These are phyloP conservation scores for Acanthosepion lycidas DNA, from an alignment of 2,888 invertebrate species.

Conservation along the genomic window DNA sequence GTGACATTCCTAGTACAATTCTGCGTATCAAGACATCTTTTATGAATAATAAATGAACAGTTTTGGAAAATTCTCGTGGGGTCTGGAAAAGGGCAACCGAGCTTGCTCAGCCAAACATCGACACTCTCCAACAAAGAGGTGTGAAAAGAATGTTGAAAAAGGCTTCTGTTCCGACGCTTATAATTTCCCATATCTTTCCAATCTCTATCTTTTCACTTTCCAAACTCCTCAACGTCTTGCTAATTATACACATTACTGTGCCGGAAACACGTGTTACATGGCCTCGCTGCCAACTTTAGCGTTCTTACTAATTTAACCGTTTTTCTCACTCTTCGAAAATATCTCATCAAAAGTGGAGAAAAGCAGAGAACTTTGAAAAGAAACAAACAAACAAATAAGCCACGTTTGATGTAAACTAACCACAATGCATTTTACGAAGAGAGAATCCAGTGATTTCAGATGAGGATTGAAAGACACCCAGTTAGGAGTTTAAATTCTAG, in stretches of 20 bases:
- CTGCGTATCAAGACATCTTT: background rate
- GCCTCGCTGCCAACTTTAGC: background rate
- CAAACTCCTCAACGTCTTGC: background rate
- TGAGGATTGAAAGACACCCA: background rate
- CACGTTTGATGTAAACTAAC: background rate
- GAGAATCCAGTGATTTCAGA: background rate
- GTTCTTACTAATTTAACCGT: background rate
- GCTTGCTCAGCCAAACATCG: background rate
- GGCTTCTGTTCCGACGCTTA: background rate
- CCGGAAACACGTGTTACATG: constrained; percentile 33
- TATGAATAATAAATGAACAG: constrained; percentile 33
- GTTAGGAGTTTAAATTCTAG: background rate
- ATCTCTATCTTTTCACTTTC: background rate
- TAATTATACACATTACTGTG: constrained; percentile 12
- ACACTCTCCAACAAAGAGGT: background rate
- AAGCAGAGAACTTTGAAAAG: background rate
- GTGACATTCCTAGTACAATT: constrained; percentile 23
- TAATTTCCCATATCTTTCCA: background rate
- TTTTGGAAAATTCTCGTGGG: constrained; percentile 1
- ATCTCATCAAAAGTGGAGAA: background rate
- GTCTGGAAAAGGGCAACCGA: background rate
- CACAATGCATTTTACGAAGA: background rate
- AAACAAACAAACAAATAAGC: background rate
- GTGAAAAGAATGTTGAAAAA: constrained; percentile 33
- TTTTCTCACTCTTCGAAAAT: background rate